Percentiles rank a stretch among this genome's conserved stretches.
phyloP scores from a whole-genome alignment of 2,888 invertebrate species.

The Epinotia brunnichana region DNA sequence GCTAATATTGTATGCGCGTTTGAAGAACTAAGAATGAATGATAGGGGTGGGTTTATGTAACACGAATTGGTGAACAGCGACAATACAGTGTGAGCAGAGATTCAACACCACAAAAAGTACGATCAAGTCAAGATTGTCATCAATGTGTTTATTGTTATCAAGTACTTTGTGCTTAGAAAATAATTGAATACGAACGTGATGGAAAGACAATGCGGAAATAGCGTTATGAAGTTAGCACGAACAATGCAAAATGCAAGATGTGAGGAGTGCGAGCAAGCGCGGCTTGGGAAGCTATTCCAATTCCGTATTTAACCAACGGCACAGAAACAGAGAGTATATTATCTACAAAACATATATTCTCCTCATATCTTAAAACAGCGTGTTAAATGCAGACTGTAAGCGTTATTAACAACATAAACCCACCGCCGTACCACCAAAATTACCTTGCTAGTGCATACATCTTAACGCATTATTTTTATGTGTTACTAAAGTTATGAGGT shows the following conservation, averaged over 20 bases:
- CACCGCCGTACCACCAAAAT: slow-evolving; percentile 74
- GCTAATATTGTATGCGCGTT: slow-evolving; percentile 29
- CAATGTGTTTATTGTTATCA: slow-evolving; percentile 13
- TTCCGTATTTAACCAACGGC: background rate
- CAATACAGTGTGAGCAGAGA: slow-evolving; percentile 70
- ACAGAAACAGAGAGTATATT: background rate
- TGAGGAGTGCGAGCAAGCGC: slow-evolving; percentile 53
- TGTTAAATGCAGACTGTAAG: slow-evolving; percentile 64
- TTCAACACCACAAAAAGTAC: slow-evolving; percentile 49
- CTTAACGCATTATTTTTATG: slow-evolving; percentile 40
- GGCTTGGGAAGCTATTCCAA: background rate
- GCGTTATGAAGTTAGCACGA: slow-evolving; percentile 52
- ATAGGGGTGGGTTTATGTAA: slow-evolving; percentile 79
- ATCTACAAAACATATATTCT: slow-evolving; percentile 45
- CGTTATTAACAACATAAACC: slow-evolving; percentile 81
- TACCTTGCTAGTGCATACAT: slow-evolving; percentile 69
- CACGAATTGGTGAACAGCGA: slow-evolving; percentile 13
- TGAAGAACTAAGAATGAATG: slow-evolving; percentile 53
- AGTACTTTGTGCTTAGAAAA: slow-evolving; percentile 17
- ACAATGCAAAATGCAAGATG: slow-evolving; percentile 58
- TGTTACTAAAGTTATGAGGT: slow-evolving; percentile 7
- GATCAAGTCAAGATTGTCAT: background rate
- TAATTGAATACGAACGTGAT: slow-evolving; percentile 2
- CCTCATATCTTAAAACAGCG: slow-evolving; percentile 62
- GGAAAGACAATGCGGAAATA: slow-evolving; percentile 20